These are phyloP conservation scores for Chelidonichthys spinosus DNA, from an alignment of 2,797 vertebrate genomes.

Conservation along the genomic window DNA sequence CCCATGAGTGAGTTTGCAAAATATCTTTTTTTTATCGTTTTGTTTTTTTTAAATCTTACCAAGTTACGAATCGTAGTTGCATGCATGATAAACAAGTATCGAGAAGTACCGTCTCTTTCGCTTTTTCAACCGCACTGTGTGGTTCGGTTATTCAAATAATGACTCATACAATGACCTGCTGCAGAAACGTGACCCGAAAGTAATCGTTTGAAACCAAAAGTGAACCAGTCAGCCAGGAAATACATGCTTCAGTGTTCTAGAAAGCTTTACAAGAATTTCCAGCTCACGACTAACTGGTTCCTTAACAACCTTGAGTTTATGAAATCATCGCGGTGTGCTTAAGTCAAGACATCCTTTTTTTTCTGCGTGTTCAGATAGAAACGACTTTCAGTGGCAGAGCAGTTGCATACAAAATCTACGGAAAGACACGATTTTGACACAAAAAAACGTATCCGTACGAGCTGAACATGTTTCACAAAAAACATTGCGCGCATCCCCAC, in stretches of 20 bases:
- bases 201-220: constrained; percentile 8
- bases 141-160: constrained; percentile 24
- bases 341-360: constrained; percentile 28
- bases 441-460: neutral
- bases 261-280: constrained; percentile 13
- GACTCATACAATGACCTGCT: constrained; percentile 28
- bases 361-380: constrained; percentile 12
- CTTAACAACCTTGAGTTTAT: neutral
- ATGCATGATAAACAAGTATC: constrained; percentile 73
- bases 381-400: neutral
- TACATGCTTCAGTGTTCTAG: constrained; percentile 15
- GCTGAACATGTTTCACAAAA: neutral
- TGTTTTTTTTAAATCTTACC: constrained; percentile 28
- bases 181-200: constrained; percentile 4
- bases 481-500: neutral
- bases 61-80: constrained; percentile 65
- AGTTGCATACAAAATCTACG: neutral
- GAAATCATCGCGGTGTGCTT: constrained; percentile 35
- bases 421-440: neutral
- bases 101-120: constrained; percentile 42
- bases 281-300: constrained; percentile 20
- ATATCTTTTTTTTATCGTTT: constrained; percentile 25
- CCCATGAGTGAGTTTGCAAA: constrained; percentile 55
- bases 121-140: constrained; percentile 30
- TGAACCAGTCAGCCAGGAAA: constrained; percentile 28